Conservation (phyloP, 2,797 vertebrate genomes). For the Denticeps clupeoides region DNA sequence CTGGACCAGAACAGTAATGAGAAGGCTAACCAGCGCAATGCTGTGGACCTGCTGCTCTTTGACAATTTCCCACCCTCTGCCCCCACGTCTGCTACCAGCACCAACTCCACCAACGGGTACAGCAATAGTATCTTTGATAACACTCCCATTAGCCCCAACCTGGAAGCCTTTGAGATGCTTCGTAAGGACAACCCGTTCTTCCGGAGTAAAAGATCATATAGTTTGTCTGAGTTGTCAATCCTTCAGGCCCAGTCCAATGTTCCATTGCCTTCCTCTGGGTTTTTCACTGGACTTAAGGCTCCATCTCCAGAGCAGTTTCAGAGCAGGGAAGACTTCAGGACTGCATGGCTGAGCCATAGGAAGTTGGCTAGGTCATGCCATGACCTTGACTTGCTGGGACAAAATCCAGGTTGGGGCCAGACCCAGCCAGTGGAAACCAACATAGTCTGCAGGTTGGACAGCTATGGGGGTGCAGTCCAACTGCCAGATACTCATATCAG, state of each 20-base stretch:
- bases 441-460: conserved; percentile 82
- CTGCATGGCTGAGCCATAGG: conserved; percentile 89
- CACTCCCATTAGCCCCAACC: conserved; percentile 37
- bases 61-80: conserved; percentile 52
- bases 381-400: conserved; percentile 83
- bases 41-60: conserved; percentile 74
- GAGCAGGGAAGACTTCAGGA: conserved; percentile 87
- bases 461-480: conserved; percentile 79
- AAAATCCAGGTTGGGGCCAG: conserved; percentile 95
- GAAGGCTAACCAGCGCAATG: conserved; percentile 30
- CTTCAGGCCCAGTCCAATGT: conserved; percentile 75
- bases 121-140: conserved; percentile 58
- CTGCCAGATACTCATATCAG: conserved; percentile 88
- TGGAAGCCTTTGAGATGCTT: conserved; percentile 38
- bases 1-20: conserved; percentile 50
- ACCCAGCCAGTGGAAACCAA: conserved; percentile 91
- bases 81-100: conserved; percentile 34
- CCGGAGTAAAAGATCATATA: conserved; percentile 89
- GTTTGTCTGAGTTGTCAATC: conserved; percentile 84
- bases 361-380: conserved; percentile 92
- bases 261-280: conserved; percentile 52
- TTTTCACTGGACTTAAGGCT: conserved; percentile 79
- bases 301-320: conserved; percentile 91
- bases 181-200: conserved; percentile 82
- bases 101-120: conserved; percentile 51